These are phyloP conservation scores for Chloroceryle inda DNA, from an alignment of 2,797 vertebrate genomes.

Conservation along the genomic window DNA sequence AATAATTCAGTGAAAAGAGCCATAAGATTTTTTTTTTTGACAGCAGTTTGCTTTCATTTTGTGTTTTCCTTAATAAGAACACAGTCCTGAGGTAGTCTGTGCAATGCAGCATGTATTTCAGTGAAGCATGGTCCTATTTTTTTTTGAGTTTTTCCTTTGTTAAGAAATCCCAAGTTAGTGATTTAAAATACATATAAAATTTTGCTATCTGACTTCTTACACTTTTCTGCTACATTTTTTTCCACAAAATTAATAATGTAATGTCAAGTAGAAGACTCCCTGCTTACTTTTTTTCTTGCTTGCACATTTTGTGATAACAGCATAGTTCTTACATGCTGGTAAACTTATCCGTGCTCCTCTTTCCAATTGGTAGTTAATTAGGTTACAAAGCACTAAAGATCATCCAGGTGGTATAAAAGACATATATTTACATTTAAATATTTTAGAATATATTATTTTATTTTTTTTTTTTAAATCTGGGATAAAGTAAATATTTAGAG, in stretches of 20 bases:
- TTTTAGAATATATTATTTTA: background rate
- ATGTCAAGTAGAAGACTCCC: background rate
- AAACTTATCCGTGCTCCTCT: background rate
- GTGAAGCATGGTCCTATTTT: background rate
- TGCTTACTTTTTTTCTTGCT: background rate
- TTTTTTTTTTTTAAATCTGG: background rate
- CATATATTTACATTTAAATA: background rate
- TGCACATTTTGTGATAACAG: background rate
- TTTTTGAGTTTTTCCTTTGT: background rate
- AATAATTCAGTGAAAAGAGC: background rate
- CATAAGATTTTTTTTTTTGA: background rate
- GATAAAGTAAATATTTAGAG: background rate
- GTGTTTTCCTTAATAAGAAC: background rate
- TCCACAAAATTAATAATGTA: background rate
- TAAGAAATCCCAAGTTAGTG: background rate
- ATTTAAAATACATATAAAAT: background rate
- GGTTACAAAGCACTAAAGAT: background rate
- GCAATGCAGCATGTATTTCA: background rate
- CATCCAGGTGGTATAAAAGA: background rate
- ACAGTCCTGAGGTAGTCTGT: background rate
- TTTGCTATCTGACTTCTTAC: background rate
- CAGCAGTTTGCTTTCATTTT: background rate
- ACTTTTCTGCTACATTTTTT: background rate
- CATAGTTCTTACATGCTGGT: background rate
- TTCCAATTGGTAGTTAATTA: background rate